These are phyloP conservation scores for Rhysida immarginata DNA, from an alignment of 1,140 invertebrate genomes.

Conservation along the genomic window DNA sequence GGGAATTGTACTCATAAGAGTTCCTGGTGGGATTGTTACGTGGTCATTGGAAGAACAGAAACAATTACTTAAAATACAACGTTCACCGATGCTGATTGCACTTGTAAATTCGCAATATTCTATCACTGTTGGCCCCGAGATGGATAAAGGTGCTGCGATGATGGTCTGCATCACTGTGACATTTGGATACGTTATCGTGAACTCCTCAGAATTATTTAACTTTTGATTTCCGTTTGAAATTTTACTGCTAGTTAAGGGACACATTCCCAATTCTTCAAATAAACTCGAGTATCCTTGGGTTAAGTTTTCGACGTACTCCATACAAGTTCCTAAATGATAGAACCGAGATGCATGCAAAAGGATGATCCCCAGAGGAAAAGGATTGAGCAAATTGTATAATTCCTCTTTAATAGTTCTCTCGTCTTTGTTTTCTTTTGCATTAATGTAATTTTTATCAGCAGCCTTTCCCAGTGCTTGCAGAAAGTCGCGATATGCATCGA, in stretches of 20 bases:
- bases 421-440: too few species aligned
- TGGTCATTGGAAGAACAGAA: constrained; percentile 8
- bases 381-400: constrained; percentile 23
- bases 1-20: constrained; percentile 30
- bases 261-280: constrained; percentile 22
- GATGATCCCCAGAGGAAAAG: constrained; percentile 24
- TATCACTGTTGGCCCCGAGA: constrained; percentile 20
- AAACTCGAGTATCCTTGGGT: constrained; percentile 22
- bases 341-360: constrained; percentile 32
- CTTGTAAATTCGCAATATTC: constrained; percentile 30
- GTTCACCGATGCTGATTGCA: constrained; percentile 21
- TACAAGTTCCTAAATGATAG: constrained; percentile 34
- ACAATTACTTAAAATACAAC: constrained; percentile 32
- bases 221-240: background rate
- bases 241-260: constrained; percentile 19
- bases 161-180: constrained; percentile 12
- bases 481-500: constrained; percentile 37
- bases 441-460: constrained; percentile 23
- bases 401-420: too few species aligned
- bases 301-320: constrained; percentile 31
- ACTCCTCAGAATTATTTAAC: background rate
- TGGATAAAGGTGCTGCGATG: constrained; percentile 4
- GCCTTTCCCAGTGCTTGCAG: constrained; percentile 30
- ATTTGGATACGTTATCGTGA: background rate
- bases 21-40: constrained; percentile 23